Evolutionary conservation across 2,888 invertebrate species (phyloP), one percentile per base, ranked within the genome.

Genomic region (Platerodrilus igneus): DNA sequence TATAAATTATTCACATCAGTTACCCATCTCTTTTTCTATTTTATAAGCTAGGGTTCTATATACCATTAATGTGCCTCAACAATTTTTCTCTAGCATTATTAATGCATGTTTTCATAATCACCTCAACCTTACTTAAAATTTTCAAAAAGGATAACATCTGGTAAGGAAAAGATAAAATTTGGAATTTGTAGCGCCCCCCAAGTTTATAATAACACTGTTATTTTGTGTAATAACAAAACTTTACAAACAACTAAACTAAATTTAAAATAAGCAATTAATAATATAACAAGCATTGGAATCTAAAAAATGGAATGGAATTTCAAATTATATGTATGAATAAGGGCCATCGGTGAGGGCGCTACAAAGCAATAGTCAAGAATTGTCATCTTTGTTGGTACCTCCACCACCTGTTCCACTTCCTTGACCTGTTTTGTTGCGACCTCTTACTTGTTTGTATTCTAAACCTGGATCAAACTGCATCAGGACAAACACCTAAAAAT

Each of bases 401-500:
- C 80, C 79, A 45, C 75, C 76, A 50, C 77, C 75, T 51, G 76
- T 75, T 51, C 75, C 75, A 58, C 75, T 72, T 40, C 78, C 77
- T 62, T 75, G 75, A 28, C 66, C 67, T 23, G 67, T 60, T 7
- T 47, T 56, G 7, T 55, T 54, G 59, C 81, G 77, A 41, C 77
- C 77, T 62, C 86, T 77, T 64, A 82, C 83, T 66, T 91, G 86
- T 64, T 92, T 91, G 76, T 95, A 95, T 74, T 95, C 95, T 68
- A 95, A 78, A 67, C 95, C 95, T 45, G 94, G 95, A 76, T 96
- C 95, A 74, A 96, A 95, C 76, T 96, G 95, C 89, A 95, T 93
- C 69, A 95, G 77, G 62, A 96, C 95, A 77, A 94, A 95, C 65
- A 95, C 93, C 94, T 94, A 67, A 39, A 53, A 47, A 4, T n/a